Conservation (phyloP, 2,888 invertebrate species). For the Chrysolina americana region DNA sequence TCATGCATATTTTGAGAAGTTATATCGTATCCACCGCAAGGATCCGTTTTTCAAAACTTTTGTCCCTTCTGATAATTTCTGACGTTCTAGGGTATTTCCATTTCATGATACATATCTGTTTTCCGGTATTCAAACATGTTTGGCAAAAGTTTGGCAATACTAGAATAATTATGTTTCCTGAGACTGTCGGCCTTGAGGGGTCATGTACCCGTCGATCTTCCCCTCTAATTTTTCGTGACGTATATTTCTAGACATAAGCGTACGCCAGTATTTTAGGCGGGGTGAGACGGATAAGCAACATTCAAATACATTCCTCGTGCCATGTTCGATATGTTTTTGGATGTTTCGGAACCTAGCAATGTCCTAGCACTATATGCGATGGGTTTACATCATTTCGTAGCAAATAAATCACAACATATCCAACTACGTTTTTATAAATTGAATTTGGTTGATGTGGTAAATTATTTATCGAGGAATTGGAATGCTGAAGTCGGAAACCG, state of each 20-base stretch:
- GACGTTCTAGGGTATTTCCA: background rate
- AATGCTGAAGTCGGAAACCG: too few relatives aligned
- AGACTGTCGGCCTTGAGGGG: background rate
- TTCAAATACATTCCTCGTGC: too few relatives aligned
- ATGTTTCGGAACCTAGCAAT: too few relatives aligned
- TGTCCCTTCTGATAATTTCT: background rate
- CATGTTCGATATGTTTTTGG: too few relatives aligned
- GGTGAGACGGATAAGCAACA: background rate
- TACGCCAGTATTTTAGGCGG: background rate
- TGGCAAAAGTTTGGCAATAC: constrained; percentile 12
- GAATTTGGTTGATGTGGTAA: too few relatives aligned
- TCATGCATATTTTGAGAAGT: background rate
- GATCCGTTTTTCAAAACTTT: background rate
- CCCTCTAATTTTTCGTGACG: constrained; percentile 9
- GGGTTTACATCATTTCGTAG: too few relatives aligned
- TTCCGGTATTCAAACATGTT: constrained; percentile 1
- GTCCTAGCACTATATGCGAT: too few relatives aligned
- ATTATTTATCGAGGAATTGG: too few relatives aligned
- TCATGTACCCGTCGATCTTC: constrained; percentile 10
- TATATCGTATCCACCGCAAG: background rate
- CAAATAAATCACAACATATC: too few relatives aligned
- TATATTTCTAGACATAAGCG: background rate
- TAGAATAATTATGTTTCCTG: constrained; percentile 4
- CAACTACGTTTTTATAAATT: too few relatives aligned
- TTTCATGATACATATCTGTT: constrained; percentile 15